These are phyloP conservation scores for Lepeophtheirus salmonis DNA, from an alignment of 1,140 invertebrate genomes.

Conservation along the genomic window DNA sequence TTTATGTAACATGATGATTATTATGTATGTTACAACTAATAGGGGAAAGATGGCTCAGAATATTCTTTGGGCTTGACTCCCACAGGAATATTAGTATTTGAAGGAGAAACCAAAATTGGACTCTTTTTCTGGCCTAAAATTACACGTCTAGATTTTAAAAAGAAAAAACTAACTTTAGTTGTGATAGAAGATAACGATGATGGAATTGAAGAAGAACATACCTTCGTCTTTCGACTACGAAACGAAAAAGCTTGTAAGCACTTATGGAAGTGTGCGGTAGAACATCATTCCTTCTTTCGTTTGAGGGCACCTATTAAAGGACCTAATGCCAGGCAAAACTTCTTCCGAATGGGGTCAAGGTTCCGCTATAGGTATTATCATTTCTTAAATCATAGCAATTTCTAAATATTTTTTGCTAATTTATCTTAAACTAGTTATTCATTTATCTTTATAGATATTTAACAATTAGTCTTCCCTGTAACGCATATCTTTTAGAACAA, in stretches of 20 bases:
- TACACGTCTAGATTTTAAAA: conserved; percentile 79
- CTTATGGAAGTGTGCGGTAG: conserved; percentile 97
- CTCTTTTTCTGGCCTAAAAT: conserved; percentile 97
- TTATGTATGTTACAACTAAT: no score
- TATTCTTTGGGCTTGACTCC: conserved; percentile 86
- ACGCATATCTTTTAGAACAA: no score
- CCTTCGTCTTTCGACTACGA: conserved; percentile 67
- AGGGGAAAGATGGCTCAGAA: conserved; percentile 87
- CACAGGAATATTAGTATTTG: conserved; percentile 89
- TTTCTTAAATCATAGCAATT: not conserved
- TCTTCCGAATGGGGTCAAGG: conserved; percentile 87
- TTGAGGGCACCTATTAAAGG: conserved; percentile 72
- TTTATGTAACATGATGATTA: no score
- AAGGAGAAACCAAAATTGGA: conserved; percentile 84
- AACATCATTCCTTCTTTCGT: conserved; percentile 96
- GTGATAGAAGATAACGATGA: conserved; percentile 93
- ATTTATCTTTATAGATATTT: no score
- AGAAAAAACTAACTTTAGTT: conserved; percentile 80
- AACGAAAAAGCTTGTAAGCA: conserved; percentile 98
- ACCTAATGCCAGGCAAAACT: conserved; percentile 71
- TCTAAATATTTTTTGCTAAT: conserved; percentile 6
- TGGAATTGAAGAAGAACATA: conserved; percentile 74
- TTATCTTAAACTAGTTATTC: no score
- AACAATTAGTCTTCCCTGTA: no score
- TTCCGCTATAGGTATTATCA: conserved; percentile 65